Evolutionary conservation across 53 echinoderm and acorn worm genomes (phyloP).

Genomic region (Hippasteria phrygiana): DNA sequence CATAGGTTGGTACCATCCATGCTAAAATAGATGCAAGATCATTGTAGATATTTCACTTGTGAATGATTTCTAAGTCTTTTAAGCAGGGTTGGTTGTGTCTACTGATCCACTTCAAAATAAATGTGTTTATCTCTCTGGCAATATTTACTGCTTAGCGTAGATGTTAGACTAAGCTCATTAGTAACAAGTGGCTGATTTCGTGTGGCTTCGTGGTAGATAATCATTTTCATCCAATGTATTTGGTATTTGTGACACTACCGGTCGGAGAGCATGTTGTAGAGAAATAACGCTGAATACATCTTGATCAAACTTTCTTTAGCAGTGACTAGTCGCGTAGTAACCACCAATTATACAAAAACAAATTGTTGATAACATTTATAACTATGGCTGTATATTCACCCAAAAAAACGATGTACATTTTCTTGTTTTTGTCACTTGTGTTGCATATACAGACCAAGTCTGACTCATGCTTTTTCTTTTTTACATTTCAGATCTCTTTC

Average conservation of each 20-base stretch:
- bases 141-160: not conserved
- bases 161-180: not conserved
- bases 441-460: slow-evolving; percentile 65
- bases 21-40: too few relatives aligned
- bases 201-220: not conserved
- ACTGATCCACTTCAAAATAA: not conserved
- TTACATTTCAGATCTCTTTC: not conserved
- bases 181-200: not conserved
- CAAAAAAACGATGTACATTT: slow-evolving; percentile 54
- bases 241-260: not conserved
- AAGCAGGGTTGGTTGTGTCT: not conserved
- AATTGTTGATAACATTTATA: slow-evolving; percentile 20
- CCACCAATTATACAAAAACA: slow-evolving; percentile 26
- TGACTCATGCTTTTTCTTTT: slow-evolving; percentile 19
- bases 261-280: not conserved
- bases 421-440: slow-evolving; percentile 53
- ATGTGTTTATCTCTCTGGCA: not conserved
- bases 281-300: not conserved
- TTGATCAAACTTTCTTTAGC: not conserved
- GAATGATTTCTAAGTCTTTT: too few relatives aligned
- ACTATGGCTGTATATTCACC: slow-evolving; percentile 46
- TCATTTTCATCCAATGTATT: not conserved
- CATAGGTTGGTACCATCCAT: too few relatives aligned
- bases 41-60: too few relatives aligned
- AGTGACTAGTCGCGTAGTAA: slow-evolving; percentile 20